Base-by-base conservation (phyloP, 2,888 invertebrate genomes). In the Dromius quadrimaculatus region DNA sequence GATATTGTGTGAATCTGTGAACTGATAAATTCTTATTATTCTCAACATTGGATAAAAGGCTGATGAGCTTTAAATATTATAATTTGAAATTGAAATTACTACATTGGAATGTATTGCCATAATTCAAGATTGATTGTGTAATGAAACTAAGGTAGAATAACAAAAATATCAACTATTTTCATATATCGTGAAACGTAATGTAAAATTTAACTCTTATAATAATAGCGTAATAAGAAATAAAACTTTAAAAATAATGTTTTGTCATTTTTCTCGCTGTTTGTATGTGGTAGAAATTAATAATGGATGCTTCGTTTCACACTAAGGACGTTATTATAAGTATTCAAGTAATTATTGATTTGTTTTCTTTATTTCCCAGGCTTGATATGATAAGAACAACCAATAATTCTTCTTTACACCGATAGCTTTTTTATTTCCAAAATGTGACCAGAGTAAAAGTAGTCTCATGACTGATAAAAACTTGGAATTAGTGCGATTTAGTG, bases 121-220 rank as follows among this genome's bases (percentile, higher is more conserved):
- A 64, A 23, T 50, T 65, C 36, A 65, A 54, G 38, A 65, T 65
- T 54, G 65, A 65, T 65, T 54, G 38, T 54, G 57, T 41, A 68
- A 43, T 68, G 59, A 38, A 65, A 38, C 45, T 68, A 70, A 61
- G 32, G 61, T 59, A 61, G 61, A 20, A 34, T 64, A 32, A 64
- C 43, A 68, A 69, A 69, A 61, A 70, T 70, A 70, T 70, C 70
- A 70, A 70, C 70, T 70, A 70, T 70, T 70, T 70, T 70, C 70
- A 70, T 69, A 69, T 70, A 59, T 59, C 59, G 54, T 68, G 13
- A 57, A 59, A 32, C 59, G 59, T 68, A 45, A 68, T 68, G 68
- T 62, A 62, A 59, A 68, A 68, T 59, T 59, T 41, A 41, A 68
- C 45, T 38, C 59, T 50, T 68, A 43, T 57, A 43, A n/a, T 54